Conservation (phyloP, 1,140 invertebrate genomes). For the Hetaerina americana region DNA sequence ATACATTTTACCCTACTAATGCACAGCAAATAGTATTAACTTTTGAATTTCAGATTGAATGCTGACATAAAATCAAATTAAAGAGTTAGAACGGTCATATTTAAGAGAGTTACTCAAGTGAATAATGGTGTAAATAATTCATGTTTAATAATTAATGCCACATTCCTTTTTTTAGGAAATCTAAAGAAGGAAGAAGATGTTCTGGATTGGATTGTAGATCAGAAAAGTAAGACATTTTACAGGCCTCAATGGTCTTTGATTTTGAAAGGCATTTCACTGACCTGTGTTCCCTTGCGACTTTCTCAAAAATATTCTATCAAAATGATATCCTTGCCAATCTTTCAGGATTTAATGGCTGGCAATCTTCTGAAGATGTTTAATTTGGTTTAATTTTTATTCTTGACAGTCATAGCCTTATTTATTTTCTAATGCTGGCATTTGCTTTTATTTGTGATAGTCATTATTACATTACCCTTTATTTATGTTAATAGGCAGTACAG, state of each 20-base stretch:
- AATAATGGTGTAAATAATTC: not conserved
- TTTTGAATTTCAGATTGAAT: constrained; percentile 2
- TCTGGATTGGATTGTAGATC: constrained; percentile 86
- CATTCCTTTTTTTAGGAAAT: constrained; percentile 64
- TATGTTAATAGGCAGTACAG: not conserved
- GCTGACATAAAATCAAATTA: not conserved
- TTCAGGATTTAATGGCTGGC: not conserved
- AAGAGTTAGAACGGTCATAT: not conserved
- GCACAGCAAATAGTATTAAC: not conserved
- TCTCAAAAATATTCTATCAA: not conserved
- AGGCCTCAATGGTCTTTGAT: not conserved
- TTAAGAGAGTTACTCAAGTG: not conserved
- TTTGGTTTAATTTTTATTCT: not conserved
- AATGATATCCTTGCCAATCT: not conserved
- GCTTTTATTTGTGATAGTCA: no score
- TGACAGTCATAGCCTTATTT: not conserved
- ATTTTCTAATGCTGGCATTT: no score
- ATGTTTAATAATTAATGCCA: not conserved
- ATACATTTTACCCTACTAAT: no score
- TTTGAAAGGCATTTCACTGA: not conserved
- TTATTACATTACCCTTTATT: no score
- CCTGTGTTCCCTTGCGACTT: not conserved
- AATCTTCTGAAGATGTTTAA: not conserved
- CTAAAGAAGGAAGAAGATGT: constrained; percentile 90
- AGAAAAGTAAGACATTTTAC: constrained; percentile 72